phyloP scores from a whole-genome alignment of 2,113 vertebrate species.

The Setophaga petechia region DNA sequence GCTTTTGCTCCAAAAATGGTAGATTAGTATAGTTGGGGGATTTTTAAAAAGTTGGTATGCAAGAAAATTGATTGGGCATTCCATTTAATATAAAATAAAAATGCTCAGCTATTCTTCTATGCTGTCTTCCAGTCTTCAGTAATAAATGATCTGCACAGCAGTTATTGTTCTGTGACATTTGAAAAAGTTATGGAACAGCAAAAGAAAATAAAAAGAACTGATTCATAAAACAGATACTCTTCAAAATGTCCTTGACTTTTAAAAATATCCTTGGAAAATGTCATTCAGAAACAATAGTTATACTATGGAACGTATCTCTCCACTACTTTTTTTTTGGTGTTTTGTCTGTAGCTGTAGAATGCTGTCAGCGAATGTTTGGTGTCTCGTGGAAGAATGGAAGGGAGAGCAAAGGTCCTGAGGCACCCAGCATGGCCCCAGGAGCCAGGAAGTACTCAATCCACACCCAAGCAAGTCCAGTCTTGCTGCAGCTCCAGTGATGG shows the following conservation, averaged over 20 bases:
- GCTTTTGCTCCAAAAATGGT: neutral
- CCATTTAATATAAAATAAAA: neutral
- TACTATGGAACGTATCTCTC: neutral
- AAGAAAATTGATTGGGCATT: neutral
- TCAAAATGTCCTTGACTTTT: neutral
- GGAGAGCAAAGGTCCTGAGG: neutral
- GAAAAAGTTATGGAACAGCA: constrained; percentile 13
- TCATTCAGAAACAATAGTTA: neutral
- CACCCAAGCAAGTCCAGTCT: neutral
- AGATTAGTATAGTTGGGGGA: neutral
- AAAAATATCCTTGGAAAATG: neutral
- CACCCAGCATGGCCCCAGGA: fast-evolving
- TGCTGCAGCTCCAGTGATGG: neutral
- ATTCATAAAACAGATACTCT: constrained; percentile 2
- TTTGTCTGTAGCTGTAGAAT: neutral
- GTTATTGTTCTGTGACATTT: constrained; percentile 27
- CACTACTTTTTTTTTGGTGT: neutral
- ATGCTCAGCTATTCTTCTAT: neutral
- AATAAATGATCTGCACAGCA: neutral
- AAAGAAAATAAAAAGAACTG: constrained; percentile 7
- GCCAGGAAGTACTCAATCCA: neutral
- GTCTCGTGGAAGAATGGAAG: fast-evolving
- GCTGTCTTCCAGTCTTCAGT: neutral
- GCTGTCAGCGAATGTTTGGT: neutral
- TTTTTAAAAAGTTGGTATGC: neutral